These are phyloP conservation scores for Lutraria lutraria DNA, from an alignment of 2,888 invertebrate genomes.

Conservation along the genomic window DNA sequence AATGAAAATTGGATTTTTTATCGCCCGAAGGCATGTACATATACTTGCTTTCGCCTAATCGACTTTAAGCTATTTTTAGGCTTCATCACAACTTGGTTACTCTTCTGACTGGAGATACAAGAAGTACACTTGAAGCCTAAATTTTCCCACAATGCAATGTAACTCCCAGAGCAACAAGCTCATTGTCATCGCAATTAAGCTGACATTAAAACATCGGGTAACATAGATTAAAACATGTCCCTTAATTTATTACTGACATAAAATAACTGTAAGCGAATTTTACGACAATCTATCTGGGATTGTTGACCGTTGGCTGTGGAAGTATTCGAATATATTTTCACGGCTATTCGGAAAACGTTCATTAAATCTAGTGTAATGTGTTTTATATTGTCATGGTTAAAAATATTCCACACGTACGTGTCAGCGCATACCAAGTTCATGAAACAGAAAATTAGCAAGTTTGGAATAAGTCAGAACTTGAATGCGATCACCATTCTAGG, in stretches of 20 bases:
- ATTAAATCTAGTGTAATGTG: slow-evolving; percentile 13
- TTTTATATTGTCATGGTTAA: neutral
- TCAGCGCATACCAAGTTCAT: neutral
- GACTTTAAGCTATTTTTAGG: neutral
- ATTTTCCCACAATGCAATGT: slow-evolving; percentile 18
- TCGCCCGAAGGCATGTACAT: neutral
- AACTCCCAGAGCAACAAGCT: slow-evolving; percentile 32
- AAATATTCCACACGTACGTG: neutral
- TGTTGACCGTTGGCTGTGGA: neutral
- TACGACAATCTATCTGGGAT: slow-evolving; percentile 27
- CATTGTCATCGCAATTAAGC: neutral
- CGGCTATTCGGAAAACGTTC: neutral
- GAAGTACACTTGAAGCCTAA: neutral
- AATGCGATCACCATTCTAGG: neutral
- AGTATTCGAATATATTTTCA: neutral
- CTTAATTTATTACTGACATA: slow-evolving; percentile 40
- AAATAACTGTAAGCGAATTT: slow-evolving; percentile 37
- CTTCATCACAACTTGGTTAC: neutral
- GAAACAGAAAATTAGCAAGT: neutral
- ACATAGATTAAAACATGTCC: slow-evolving; percentile 48
- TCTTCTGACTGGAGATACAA: neutral
- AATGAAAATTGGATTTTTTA: slow-evolving; percentile 18
- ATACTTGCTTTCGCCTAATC: slow-evolving; percentile 4
- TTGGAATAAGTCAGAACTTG: neutral
- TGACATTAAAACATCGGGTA: slow-evolving; percentile 18